Conservation (phyloP, 1,140 invertebrate species). For the Bombus terrestris region DNA sequence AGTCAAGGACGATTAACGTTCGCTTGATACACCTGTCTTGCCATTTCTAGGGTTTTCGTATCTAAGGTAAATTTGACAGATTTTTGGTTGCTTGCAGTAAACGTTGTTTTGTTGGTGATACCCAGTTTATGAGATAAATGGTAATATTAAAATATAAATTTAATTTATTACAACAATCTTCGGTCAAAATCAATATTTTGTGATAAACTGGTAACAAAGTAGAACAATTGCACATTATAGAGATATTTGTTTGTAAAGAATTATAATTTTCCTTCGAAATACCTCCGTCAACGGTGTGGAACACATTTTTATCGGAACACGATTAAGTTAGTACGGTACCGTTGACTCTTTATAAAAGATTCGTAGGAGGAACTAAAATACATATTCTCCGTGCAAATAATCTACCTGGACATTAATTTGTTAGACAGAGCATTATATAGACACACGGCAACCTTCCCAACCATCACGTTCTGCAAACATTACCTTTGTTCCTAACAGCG, state of each 20-base stretch:
- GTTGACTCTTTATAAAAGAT: background rate
- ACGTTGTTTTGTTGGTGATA: no score
- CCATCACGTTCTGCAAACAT: conserved; percentile 7
- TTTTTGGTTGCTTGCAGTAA: background rate
- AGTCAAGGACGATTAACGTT: conserved; percentile 8
- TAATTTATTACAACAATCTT: background rate
- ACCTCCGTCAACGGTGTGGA: background rate
- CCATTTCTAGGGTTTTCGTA: no score
- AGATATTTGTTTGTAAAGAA: background rate
- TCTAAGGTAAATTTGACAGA: background rate
- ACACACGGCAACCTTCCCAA: background rate
- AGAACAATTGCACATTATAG: background rate
- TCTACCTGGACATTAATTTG: background rate
- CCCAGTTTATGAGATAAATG: no score
- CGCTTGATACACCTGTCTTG: background rate
- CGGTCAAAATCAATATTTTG: background rate
- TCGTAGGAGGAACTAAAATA: background rate
- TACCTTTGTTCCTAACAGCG: background rate
- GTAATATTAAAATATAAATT: background rate
- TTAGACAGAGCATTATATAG: background rate
- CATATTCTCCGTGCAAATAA: background rate
- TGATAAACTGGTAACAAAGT: background rate
- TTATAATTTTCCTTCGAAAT: background rate
- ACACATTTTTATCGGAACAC: background rate
- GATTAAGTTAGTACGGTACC: background rate